Evolutionary conservation across 1,140 invertebrate species (phyloP).

Genomic region (Venturia canescens): DNA sequence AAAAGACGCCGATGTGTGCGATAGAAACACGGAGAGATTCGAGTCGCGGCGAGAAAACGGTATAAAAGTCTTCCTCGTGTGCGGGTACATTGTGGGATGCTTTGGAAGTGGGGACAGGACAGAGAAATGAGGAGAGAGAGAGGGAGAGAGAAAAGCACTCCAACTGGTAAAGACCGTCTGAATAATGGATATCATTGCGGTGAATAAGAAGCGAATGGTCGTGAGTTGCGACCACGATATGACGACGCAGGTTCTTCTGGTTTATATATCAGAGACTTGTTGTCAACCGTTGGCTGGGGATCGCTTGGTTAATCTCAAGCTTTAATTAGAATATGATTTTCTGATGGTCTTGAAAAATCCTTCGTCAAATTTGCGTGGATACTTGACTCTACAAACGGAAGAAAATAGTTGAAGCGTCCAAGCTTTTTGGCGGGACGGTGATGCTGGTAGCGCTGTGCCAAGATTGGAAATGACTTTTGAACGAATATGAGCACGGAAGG

Average conservation of each 20-base stretch:
- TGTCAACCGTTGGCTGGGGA: not conserved
- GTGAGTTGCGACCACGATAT: conserved; percentile 11
- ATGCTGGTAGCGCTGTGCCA: too few species aligned
- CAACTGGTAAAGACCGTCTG: conserved; percentile 32
- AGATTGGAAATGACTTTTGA: too few species aligned
- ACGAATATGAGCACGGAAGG: too few species aligned
- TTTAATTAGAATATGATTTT: not conserved
- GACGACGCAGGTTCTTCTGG: conserved; percentile 8
- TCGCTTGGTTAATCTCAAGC: not conserved
- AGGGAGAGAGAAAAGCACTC: conserved; percentile 9
- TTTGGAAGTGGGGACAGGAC: not conserved
- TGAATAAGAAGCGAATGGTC: conserved; percentile 32
- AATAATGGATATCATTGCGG: conserved; percentile 42
- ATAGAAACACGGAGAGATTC: not conserved
- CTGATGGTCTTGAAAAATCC: too few species aligned
- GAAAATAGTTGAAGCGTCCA: too few species aligned
- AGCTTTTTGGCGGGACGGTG: too few species aligned
- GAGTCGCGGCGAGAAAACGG: conserved; percentile 27
- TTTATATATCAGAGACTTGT: not conserved
- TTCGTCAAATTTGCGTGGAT: not conserved
- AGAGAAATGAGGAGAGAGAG: not conserved
- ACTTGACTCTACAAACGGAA: too few species aligned
- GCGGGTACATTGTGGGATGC: conserved; percentile 27
- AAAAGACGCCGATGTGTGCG: not conserved
- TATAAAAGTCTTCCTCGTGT: not conserved